Evolutionary conservation across 1,140 invertebrate genomes (phyloP).

Genomic region (Drosophila athabasca): DNA sequence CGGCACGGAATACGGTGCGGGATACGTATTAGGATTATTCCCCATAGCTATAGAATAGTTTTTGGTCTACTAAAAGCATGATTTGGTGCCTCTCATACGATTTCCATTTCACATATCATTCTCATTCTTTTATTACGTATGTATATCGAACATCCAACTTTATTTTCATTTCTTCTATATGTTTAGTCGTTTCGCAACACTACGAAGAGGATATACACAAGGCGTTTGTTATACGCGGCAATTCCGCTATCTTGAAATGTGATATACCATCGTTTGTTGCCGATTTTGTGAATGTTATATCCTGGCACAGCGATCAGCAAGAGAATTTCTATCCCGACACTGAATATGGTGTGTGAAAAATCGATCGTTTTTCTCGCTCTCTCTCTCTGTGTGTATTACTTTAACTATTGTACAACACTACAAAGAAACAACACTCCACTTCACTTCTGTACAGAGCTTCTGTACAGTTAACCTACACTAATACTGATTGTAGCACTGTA

Average conservation of each 20-base stretch:
- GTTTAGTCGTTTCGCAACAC: conserved; percentile 91
- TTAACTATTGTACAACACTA: conserved; percentile 51
- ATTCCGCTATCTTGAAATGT: conserved; percentile 95
- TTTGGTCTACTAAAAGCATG: conserved; percentile 67
- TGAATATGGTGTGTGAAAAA: conserved; percentile 86
- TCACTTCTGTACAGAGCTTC: conserved; percentile 45
- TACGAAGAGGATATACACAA: conserved; percentile 95
- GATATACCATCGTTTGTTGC: conserved; percentile 95
- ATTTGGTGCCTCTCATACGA: conserved; percentile 22
- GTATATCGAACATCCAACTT: conserved; percentile 39
- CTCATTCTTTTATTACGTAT: conserved; percentile 40
- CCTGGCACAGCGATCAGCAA: conserved; percentile 93
- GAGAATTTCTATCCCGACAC: conserved; percentile 88
- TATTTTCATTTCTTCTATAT: conserved; percentile 66
- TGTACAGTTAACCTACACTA: conserved; percentile 66
- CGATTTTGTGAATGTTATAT: conserved; percentile 94
- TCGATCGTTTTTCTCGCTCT: conserved; percentile 5
- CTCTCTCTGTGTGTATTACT: conserved; percentile 48
- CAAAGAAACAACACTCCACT: conserved; percentile 11
- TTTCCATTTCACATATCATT: conserved; percentile 23
- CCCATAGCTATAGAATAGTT: conserved; percentile 4
- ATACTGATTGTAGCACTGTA: conserved; percentile 17
- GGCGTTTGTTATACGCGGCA: conserved; percentile 95
- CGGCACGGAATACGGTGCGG: conserved; percentile 82
- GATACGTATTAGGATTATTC: neutral